These are phyloP conservation scores for Mythimna albipuncta DNA, from an alignment of 2,888 invertebrate species.

Conservation along the genomic window DNA sequence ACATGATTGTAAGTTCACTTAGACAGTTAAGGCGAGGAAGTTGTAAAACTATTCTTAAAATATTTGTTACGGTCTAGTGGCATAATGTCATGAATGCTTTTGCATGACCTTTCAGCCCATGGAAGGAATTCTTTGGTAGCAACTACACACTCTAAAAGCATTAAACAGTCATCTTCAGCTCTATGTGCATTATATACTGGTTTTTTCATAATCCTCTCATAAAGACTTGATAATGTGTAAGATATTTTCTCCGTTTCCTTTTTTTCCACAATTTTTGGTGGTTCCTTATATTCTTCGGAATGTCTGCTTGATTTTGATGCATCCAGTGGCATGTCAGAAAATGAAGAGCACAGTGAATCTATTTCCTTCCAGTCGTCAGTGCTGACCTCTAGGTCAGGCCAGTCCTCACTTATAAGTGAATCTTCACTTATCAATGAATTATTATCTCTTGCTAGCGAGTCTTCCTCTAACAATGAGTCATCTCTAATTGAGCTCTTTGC, in stretches of 20 bases:
- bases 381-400: conserved; percentile 78
- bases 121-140: conserved; percentile 90
- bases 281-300: conserved; percentile 27
- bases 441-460: conserved; percentile 43
- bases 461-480: conserved; percentile 51
- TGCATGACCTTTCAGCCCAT: conserved; percentile 84
- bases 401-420: conserved; percentile 78
- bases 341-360: conserved; percentile 73
- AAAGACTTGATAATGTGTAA: conserved; percentile 88
- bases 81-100: conserved; percentile 71
- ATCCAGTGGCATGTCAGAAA: conserved; percentile 69
- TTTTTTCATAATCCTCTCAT: conserved; percentile 87
- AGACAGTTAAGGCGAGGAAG: conserved; percentile 25
- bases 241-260: conserved; percentile 40
- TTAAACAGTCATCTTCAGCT: conserved; percentile 93
- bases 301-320: conserved; percentile 23
- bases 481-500: conserved; percentile 34
- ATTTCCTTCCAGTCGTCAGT: conserved; percentile 78
- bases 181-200: conserved; percentile 89
- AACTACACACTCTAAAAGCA: conserved; percentile 91
- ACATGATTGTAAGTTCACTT: not conserved
- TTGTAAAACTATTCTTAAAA: conserved; percentile 33
- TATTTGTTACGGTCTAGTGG: conserved; percentile 70
- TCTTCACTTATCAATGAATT: conserved; percentile 59
- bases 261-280: conserved; percentile 29